Percentiles rank a stretch among this genome's conserved stretches.
phyloP scores from a whole-genome alignment of 2,797 vertebrate species.

The Crenichthys baileyi region DNA sequence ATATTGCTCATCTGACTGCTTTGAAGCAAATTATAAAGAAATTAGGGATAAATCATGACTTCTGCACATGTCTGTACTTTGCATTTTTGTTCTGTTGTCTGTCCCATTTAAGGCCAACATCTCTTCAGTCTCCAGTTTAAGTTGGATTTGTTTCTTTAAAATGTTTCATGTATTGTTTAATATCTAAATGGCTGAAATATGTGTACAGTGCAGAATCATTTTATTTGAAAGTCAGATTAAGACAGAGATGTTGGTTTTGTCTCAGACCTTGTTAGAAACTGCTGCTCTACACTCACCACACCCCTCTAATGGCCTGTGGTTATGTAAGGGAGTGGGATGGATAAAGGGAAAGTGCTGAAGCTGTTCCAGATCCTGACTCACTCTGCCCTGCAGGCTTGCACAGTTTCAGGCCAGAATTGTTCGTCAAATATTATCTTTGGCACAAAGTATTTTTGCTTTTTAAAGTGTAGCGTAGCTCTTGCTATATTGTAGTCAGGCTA shows the following conservation, averaged over 20 bases:
- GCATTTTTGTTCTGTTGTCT: background rate
- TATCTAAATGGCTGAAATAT: background rate
- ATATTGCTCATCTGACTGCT: background rate
- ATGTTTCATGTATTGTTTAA: background rate
- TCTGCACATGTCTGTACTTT: background rate
- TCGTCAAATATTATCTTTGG: conserved; percentile 77
- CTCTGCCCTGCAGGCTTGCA: conserved; percentile 63
- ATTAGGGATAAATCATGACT: background rate
- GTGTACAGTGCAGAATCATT: background rate
- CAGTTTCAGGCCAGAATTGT: conserved; percentile 65
- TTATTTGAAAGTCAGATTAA: conserved; percentile 12
- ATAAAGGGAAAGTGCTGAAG: conserved; percentile 67
- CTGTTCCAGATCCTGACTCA: conserved; percentile 73
- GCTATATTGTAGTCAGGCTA: conserved; percentile 25
- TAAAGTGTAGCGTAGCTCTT: conserved; percentile 33
- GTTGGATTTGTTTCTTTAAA: background rate
- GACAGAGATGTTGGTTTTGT: conserved; percentile 45
- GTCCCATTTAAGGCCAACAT: background rate
- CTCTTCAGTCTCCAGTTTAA: background rate
- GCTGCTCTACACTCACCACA: conserved; percentile 57
- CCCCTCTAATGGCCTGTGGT: conserved; percentile 73
- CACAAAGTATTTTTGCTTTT: conserved; percentile 54
- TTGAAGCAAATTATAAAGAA: background rate
- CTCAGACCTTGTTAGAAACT: conserved; percentile 65
- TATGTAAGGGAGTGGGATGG: conserved; percentile 75